Base-by-base conservation (phyloP, 2,888 invertebrate species). In the Polietes domitor region DNA sequence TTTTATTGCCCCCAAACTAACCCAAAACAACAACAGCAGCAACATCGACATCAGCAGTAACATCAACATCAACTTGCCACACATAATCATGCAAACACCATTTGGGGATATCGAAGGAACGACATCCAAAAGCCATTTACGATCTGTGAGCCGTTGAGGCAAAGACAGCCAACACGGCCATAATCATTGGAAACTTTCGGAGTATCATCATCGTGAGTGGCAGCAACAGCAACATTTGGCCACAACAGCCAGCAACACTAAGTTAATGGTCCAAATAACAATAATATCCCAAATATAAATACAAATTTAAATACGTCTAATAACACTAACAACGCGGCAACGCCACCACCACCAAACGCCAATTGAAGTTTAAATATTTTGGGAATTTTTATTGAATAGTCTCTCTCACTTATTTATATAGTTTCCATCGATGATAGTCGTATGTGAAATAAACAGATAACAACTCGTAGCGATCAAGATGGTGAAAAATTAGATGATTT, bases 221-320 rank as follows among this genome's bases (percentile, higher is more conserved):
- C 21, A 72, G 19, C 37, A 37, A 37, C 21, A 72, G 19, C 37
- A 37, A 37, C 72, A 72, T 19, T 32, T 32, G 37, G 19, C 43
- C 28, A 19, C 50, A 71, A 43, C 61, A 47, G 26, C 19, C 50
- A 72, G n/a, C 61, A 77, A 61, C 28, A 81, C 24, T 41, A 55
- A 47, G 2, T 41, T 75, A 70, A 71, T 75, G 74, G 53, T 47
- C 55, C 12, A 68, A 77, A 68, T 37, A 68, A 77, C 68, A 77
- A 73, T 47, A 77, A 50, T 28, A 26, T n/a, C 47, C 19, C 28
- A 55, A 72, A 53, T 53, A n/a, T n/a, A 0, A 26, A 71, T 58
- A 71, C 24, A 65, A 53, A 43, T 58, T 70, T 41, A 55, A 76
- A 80, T 65, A 73, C 28, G 21, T 6, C 43, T 17, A 58, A 37